Evolutionary conservation across 2,888 invertebrate species (phyloP).

Genomic region (Polymixis flavicincta): DNA sequence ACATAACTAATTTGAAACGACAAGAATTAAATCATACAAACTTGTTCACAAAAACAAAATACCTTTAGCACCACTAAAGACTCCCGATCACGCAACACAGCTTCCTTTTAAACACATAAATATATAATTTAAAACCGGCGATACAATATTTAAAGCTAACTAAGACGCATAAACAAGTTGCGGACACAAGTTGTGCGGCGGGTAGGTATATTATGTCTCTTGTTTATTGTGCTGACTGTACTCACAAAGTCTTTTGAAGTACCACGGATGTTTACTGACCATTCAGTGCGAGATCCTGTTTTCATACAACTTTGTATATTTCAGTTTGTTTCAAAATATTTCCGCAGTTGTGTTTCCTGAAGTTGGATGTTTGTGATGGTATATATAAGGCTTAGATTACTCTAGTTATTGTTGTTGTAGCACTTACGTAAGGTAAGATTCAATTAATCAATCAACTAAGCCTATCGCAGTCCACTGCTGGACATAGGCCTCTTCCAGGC

Average conservation of each 20-base stretch:
- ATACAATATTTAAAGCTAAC: conserved; percentile 43
- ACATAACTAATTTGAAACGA: conserved; percentile 21
- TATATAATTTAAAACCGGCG: conserved; percentile 46
- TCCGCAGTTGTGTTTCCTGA: conserved; percentile 34
- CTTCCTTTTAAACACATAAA: conserved; percentile 46
- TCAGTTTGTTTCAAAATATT: conserved; percentile 62
- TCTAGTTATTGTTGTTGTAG: background rate
- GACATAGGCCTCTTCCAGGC: no score
- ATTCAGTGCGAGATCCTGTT: conserved; percentile 70
- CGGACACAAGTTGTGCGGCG: conserved; percentile 16
- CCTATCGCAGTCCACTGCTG: no score
- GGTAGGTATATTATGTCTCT: conserved; percentile 42
- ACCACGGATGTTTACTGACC: conserved; percentile 71
- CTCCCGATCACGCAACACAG: conserved; percentile 47
- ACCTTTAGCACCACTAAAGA: conserved; percentile 22
- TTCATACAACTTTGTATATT: conserved; percentile 70
- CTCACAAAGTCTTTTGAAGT: conserved; percentile 67
- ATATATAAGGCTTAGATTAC: conserved; percentile 26
- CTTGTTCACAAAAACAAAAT: conserved; percentile 30
- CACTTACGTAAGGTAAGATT: background rate
- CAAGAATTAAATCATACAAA: conserved; percentile 41
- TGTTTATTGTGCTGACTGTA: conserved; percentile 62
- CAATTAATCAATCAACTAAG: no score
- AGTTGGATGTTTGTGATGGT: conserved; percentile 30
- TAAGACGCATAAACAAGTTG: conserved; percentile 44